Evolutionary conservation across 2,113 vertebrate species (phyloP).

Genomic region (Bubo blakistoni): DNA sequence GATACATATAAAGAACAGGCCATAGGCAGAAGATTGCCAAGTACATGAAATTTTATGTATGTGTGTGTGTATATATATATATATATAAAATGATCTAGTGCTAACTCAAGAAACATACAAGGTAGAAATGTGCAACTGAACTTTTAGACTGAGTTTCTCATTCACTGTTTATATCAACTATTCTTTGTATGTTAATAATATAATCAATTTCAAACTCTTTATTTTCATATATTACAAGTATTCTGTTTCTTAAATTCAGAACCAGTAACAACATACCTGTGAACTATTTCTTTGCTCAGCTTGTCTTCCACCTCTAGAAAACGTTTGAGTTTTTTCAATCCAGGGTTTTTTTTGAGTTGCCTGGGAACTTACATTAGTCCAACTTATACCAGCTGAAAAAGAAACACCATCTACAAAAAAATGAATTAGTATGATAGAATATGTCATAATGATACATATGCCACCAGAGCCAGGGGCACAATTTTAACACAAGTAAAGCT

Average conservation of each 20-base stretch:
- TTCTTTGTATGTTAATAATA: background rate
- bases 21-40: background rate
- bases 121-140: background rate
- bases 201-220: background rate
- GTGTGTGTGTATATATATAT: too few relatives aligned
- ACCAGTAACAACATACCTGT: slow-evolving; percentile 76
- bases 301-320: slow-evolving; percentile 84
- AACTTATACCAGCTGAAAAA: slow-evolving; percentile 73
- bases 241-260: background rate
- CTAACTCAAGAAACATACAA: background rate
- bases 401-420: background rate
- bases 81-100: background rate
- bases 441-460: background rate
- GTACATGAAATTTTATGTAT: background rate
- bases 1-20: background rate
- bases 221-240: background rate
- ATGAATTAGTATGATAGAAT: background rate
- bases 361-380: slow-evolving; percentile 87
- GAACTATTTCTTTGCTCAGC: slow-evolving; percentile 82
- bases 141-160: background rate
- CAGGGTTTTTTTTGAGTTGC: slow-evolving; percentile 85
- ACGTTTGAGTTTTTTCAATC: slow-evolving; percentile 81
- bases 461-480: background rate
- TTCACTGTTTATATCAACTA: background rate
- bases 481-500: background rate